These are phyloP conservation scores for Hydractinia echinata DNA, from an alignment of 30 jellyfish, hydroid and myxozoan genomes.

Conservation along the genomic window DNA sequence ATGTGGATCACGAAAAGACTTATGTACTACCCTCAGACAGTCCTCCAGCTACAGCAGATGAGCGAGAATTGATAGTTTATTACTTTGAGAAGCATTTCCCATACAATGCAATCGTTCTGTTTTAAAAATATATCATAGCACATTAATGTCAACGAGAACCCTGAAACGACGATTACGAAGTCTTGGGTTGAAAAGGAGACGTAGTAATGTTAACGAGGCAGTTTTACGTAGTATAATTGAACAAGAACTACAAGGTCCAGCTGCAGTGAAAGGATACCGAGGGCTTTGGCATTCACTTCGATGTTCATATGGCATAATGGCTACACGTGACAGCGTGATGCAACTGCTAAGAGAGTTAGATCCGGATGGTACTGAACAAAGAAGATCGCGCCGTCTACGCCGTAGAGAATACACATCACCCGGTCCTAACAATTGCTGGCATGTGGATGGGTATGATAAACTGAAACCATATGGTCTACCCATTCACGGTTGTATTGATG, in stretches of 20 bases:
- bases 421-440: not conserved
- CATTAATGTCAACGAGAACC: conserved; percentile 40
- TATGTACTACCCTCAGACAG: too few relatives aligned
- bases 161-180: conserved; percentile 30
- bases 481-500: conserved; percentile 66
- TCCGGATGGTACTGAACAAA: conserved; percentile 35
- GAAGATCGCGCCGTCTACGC: too few relatives aligned
- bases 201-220: conserved; percentile 32
- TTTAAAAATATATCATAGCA: conserved; percentile 14
- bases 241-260: conserved; percentile 55
- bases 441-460: not conserved
- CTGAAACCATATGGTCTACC: not conserved
- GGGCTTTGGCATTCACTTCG: conserved; percentile 48
- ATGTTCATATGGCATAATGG: conserved; percentile 22
- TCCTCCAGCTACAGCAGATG: too few relatives aligned
- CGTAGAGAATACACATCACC: too few relatives aligned
- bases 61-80: not conserved
- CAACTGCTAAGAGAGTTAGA: conserved; percentile 37
- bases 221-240: conserved; percentile 33
- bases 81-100: conserved; percentile 2
- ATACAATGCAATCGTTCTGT: conserved; percentile 37
- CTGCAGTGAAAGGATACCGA: conserved; percentile 47
- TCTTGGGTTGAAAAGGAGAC: conserved; percentile 45
- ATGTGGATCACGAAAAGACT: too few relatives aligned
- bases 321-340: conserved; percentile 39